phyloP scores from a whole-genome alignment of 2,113 vertebrate genomes.

The pig (Sus scrofa) region T2T-Sscrofa CM000819.6:79437501-79438000 shows the following conservation, averaged over 20 bases:
- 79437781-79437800: neutral
- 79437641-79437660: constrained; percentile 29
- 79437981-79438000: neutral
- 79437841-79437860: neutral
- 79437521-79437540: constrained; percentile 12
- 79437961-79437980: neutral
- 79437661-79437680: neutral
- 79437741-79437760: neutral
- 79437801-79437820: neutral
- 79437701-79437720: constrained; percentile 27
- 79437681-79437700: neutral
- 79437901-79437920: neutral
- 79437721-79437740: constrained; percentile 1
- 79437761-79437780: neutral
- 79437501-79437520: neutral
- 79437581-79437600: constrained; percentile 17
- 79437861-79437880: neutral
- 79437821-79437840: neutral
- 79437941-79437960: neutral
- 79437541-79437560: constrained; percentile 2
- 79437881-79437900: neutral
- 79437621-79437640: constrained; percentile 35
- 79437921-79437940: neutral
- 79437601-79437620: constrained; percentile 29
- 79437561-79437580: constrained; percentile 24